Evolutionary conservation across 2,888 invertebrate genomes (phyloP), one percentile per base, ranked within the genome.

Genomic region (Synanthedon formicaeformis): DNA sequence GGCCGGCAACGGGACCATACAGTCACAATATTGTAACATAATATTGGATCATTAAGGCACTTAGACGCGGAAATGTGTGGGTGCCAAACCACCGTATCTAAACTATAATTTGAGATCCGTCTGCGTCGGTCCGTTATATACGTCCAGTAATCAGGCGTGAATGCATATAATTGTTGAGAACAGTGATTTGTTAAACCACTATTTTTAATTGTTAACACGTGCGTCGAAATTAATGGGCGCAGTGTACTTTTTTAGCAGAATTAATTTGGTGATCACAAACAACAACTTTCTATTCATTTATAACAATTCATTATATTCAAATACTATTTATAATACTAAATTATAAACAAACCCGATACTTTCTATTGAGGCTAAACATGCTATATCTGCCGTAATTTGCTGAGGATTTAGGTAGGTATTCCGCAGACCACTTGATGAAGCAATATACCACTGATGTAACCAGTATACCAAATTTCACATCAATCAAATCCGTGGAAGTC

Each of bases 41-140:
- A 84, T 83, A 84, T 79, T 75, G 74, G 77, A 78, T 79, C 81
- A 83, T 86, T 83, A 85, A 76, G 69, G 69, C 75, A 75, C 68
- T 77, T 74, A 71, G 75, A 81, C 73, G 73, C 82, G 86, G 86
- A 86, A 86, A 78, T 80, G 86, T 83, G 86, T 87, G 86, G 86
- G 86, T 81, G 86, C 86, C 69, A 84, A 84, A 86, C 73, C 81
- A 80, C 84, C 86, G 82, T 81, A 78, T 70, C 86, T 67, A 86
- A 87, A 85, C 78, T 85, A 83, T 87, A 86, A 87, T 86, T 85
- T 77, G 81, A 83, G 71, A 69, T 78, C 75, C 73, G 75, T 76
- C 79, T 34, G 34, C 73, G 67, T 72, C 64, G 71, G 66, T 61
- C 80, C 79, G 80, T 81, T 82, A 81, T 71, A 34, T 34, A 65